Evolutionary conservation across 1,140 invertebrate genomes (phyloP), one percentile per base, ranked within the genome.

Genomic region (Pomacea maculata): DNA sequence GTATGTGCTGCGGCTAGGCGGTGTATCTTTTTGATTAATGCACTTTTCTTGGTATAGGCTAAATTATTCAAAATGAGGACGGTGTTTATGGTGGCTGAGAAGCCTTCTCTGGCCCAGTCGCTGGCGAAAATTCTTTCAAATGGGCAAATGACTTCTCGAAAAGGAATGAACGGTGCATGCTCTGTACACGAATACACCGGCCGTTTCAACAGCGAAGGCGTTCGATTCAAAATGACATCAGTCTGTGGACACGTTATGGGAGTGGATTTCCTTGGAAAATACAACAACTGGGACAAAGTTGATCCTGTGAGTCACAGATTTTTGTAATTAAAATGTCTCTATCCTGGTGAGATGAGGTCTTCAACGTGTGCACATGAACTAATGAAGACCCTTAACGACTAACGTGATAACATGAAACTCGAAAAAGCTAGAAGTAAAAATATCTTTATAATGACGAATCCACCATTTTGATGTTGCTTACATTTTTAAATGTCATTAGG

Each of bases 41-140:
- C 68, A 21, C 10, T 45, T 15, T 70, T 70, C 21, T 70, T 25
- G 6, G 61, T 21, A 65, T 17, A 12, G 57, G 4, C 73, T 10
- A 67, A 61, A 78, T 5, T 78, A 14, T 34, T 54, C 77, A 85
- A 78, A 34, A 92, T 92, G 97, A 97, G 95, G 92, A 95, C 94
- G 12, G 97, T 97, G 65, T 94, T 99, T 84, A 99, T 99, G 98
- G 97, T 99, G 82, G 98, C 99, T 84, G 99, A 99, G 91, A 99
- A 99, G 94, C 99, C 98, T 14, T 99, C 98, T 73, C 91, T 99
- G 90, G 98, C 99, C 29, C 95, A 96, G 88, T 97, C 97, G 57
- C 93, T 99, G 57, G 97, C 98, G 1, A 96, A 95, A 89, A 98
- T 99, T 87, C 93, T 99, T 78, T 99, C 97, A 82, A 96, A 97